These are phyloP conservation scores for Noctua janthina DNA, from an alignment of 2,888 invertebrate species.

Conservation along the genomic window DNA sequence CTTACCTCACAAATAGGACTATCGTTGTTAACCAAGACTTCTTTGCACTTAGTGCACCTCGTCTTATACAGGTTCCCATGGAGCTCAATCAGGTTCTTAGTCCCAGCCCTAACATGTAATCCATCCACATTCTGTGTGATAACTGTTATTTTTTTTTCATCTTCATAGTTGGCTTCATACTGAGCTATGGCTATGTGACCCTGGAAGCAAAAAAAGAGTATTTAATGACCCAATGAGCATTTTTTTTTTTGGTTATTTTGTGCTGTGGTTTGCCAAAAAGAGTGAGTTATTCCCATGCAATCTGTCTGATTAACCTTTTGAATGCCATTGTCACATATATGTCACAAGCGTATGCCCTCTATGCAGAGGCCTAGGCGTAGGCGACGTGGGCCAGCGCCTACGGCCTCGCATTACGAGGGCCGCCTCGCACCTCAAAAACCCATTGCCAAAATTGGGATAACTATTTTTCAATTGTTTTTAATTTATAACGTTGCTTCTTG, in stretches of 20 bases:
- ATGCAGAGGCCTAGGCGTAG: too few species aligned
- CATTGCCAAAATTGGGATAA: too few species aligned
- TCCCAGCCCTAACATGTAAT: slow-evolving; percentile 96
- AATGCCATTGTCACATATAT: too few species aligned
- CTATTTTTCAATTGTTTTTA: too few species aligned
- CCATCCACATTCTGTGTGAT: slow-evolving; percentile 98
- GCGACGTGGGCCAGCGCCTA: too few species aligned
- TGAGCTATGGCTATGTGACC: slow-evolving; percentile 92
- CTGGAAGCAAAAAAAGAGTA: slow-evolving; percentile 74
- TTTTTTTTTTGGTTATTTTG: background rate
- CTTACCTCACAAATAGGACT: slow-evolving; percentile 93
- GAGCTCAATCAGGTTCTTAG: slow-evolving; percentile 93
- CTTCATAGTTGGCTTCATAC: slow-evolving; percentile 88
- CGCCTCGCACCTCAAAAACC: too few species aligned
- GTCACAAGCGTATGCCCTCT: too few species aligned
- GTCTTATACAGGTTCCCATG: slow-evolving; percentile 94
- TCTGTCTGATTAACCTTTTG: too few species aligned
- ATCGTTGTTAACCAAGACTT: slow-evolving; percentile 90
- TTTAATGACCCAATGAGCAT: background rate
- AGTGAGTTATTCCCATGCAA: background rate
- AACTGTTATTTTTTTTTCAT: slow-evolving; percentile 89
- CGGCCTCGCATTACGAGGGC: too few species aligned
- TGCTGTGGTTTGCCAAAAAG: background rate
- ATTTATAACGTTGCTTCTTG: too few species aligned
- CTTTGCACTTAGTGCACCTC: slow-evolving; percentile 90